Conservation (phyloP, 2,888 invertebrate species). For the Cheilosia vulpina region DNA sequence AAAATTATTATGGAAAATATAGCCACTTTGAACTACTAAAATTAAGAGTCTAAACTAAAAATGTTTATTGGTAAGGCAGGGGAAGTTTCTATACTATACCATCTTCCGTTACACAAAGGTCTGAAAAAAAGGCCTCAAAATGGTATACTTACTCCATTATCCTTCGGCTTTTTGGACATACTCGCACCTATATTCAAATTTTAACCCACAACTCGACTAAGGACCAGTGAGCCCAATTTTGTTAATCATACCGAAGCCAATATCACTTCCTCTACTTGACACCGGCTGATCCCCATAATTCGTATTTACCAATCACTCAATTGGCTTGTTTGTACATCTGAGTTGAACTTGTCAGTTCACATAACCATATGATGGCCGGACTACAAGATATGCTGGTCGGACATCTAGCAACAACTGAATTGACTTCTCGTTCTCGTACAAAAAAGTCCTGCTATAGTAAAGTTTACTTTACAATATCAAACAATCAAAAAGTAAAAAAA, state of each 20-base stretch:
- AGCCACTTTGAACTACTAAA: too few relatives aligned
- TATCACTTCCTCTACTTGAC: not conserved
- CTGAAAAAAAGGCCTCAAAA: too few relatives aligned
- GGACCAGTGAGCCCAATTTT: not conserved
- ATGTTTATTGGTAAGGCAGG: too few relatives aligned
- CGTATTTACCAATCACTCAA: conserved; percentile 71
- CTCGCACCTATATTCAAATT: conserved; percentile 24
- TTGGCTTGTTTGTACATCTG: conserved; percentile 60
- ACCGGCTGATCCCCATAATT: conserved; percentile 40
- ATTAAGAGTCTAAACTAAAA: too few relatives aligned
- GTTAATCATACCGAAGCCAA: not conserved
- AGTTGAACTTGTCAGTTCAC: conserved; percentile 62
- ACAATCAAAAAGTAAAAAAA: conserved; percentile 56
- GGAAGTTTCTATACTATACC: too few relatives aligned
- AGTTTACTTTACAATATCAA: conserved; percentile 69
- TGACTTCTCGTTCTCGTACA: conserved; percentile 18
- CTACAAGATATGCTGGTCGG: conserved; percentile 24
- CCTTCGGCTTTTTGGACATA: too few relatives aligned
- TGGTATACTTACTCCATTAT: too few relatives aligned
- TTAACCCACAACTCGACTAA: not conserved
- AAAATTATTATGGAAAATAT: too few relatives aligned
- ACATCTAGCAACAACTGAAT: conserved; percentile 12
- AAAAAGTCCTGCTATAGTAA: conserved; percentile 11
- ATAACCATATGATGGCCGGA: conserved; percentile 25
- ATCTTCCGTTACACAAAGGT: too few relatives aligned